Base-by-base conservation (phyloP, 2,113 vertebrate species). In the Spermophilus dauricus region DNA sequence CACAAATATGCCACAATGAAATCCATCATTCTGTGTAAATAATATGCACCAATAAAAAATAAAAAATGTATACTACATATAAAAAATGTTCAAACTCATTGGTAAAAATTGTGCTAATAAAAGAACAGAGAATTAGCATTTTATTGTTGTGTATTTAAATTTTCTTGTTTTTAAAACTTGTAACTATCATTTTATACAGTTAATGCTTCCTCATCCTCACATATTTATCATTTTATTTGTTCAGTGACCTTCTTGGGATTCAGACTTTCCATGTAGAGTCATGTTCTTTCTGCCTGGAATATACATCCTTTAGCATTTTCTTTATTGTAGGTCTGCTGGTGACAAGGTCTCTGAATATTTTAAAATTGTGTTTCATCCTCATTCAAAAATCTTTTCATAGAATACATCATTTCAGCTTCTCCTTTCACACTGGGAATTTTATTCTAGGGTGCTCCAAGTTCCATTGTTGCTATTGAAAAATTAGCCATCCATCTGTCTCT, bases 391-490 rank as follows among this genome's bases (percentile, higher is more conserved):
- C 91, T 77, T 90, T 91, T 78, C 32, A 75, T 26, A 51, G 12
- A 16, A 16, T 56, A 12, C 81, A 58, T 69, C 70, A 87, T 63
- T 89, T 37, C 48, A 77, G 20, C 32, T 69, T 81, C 58, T 82
- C 56, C 70, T 70, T 86, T 18, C 42, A 37, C 14, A 65, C 69
- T 93, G 58, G 34, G n/a, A 63, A 39, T 67, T 39, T 34, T 56
- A 73, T 88, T 70, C 20, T 58, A 67, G 45, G 22, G 13, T 84
- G 8, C 80, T 51, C 61, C 78, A 45, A 20, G 17, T 91, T 63
- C 48, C 63, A 37, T 70, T 63, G 30, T 88, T 95, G 70, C 26
- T 91, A 34, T 65, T 81, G 70, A 83, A 89, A 96, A 56, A 7
- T 70, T 34, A 42, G 65, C 37, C 78, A 84, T 51, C 56, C 34